These are phyloP conservation scores for Drosophila oshimai DNA, from an alignment of 1,140 invertebrate species.

Conservation along the genomic window DNA sequence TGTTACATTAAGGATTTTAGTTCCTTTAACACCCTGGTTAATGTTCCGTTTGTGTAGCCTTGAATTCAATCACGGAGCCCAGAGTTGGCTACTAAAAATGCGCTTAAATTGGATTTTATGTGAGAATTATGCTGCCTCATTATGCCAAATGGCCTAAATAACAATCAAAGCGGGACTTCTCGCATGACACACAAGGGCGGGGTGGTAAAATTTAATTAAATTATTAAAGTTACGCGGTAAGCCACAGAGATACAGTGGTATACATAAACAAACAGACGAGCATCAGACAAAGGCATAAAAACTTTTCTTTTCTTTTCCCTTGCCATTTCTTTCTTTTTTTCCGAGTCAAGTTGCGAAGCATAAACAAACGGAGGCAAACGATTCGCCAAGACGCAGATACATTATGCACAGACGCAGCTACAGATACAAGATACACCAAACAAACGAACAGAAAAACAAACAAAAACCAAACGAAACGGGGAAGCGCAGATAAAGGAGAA, in stretches of 20 bases:
- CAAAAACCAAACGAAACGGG: slow-evolving; percentile 26
- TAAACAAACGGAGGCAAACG: slow-evolving; percentile 59
- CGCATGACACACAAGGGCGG: slow-evolving; percentile 23
- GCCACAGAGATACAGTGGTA: slow-evolving; percentile 34
- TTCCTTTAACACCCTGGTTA: neutral
- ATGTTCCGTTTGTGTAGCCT: slow-evolving; percentile 6
- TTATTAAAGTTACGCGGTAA: slow-evolving; percentile 75
- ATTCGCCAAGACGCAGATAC: slow-evolving; percentile 61
- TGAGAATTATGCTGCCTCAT: slow-evolving; percentile 75
- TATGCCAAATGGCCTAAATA: slow-evolving; percentile 74
- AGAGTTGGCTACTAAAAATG: slow-evolving; percentile 58
- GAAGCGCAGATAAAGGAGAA: slow-evolving; percentile 12
- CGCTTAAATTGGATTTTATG: slow-evolving; percentile 67
- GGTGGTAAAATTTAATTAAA: slow-evolving; percentile 70
- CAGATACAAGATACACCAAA: slow-evolving; percentile 41
- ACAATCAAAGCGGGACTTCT: slow-evolving; percentile 64
- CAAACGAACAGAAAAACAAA: slow-evolving; percentile 26
- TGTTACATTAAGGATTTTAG: neutral
- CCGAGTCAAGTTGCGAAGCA: slow-evolving; percentile 58
- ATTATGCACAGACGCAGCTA: slow-evolving; percentile 68
- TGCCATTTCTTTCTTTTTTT: neutral
- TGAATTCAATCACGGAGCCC: slow-evolving; percentile 66
- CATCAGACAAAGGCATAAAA: slow-evolving; percentile 69
- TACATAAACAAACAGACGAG: slow-evolving; percentile 58
- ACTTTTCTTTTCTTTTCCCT: slow-evolving; percentile 44